These are phyloP conservation scores for Euwallacea similis DNA, from an alignment of 1,140 invertebrate species.

Conservation along the genomic window DNA sequence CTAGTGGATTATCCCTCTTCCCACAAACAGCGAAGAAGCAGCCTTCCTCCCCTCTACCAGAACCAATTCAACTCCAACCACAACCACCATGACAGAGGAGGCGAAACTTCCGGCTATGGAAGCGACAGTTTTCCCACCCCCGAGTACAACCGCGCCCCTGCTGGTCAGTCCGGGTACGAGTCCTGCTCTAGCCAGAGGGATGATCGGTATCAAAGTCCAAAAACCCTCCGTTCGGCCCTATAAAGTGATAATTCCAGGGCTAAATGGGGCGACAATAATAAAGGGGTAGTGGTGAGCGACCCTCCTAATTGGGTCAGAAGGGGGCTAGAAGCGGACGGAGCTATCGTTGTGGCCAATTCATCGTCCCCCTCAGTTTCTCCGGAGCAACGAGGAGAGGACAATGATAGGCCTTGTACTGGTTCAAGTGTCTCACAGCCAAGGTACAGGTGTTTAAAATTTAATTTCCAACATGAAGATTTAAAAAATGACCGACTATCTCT, in stretches of 20 bases:
- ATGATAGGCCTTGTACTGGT: constrained; percentile 46
- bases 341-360: constrained; percentile 48
- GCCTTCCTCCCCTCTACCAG: constrained; percentile 49
- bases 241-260: constrained; percentile 51
- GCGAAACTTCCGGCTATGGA: constrained; percentile 72
- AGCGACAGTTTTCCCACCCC: constrained; percentile 63
- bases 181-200: constrained; percentile 57
- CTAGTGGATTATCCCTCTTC: constrained; percentile 14
- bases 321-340: constrained; percentile 57
- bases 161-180: constrained; percentile 44
- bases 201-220: constrained; percentile 47
- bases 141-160: constrained; percentile 37
- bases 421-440: constrained; percentile 45
- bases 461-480: not conserved
- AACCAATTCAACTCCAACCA: constrained; percentile 48
- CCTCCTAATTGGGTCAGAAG: constrained; percentile 67
- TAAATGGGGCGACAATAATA: constrained; percentile 63
- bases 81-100: constrained; percentile 57
- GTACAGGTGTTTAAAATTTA: constrained; percentile 28
- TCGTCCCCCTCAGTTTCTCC: constrained; percentile 52
- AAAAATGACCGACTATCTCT: not conserved
- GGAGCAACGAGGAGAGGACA: constrained; percentile 48
- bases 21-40: constrained; percentile 31
- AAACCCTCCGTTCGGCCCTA: not conserved
- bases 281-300: constrained; percentile 62